Evolutionary conservation across 2,888 invertebrate genomes (phyloP).

Genomic region (Harpagoxenus sublaevis): DNA sequence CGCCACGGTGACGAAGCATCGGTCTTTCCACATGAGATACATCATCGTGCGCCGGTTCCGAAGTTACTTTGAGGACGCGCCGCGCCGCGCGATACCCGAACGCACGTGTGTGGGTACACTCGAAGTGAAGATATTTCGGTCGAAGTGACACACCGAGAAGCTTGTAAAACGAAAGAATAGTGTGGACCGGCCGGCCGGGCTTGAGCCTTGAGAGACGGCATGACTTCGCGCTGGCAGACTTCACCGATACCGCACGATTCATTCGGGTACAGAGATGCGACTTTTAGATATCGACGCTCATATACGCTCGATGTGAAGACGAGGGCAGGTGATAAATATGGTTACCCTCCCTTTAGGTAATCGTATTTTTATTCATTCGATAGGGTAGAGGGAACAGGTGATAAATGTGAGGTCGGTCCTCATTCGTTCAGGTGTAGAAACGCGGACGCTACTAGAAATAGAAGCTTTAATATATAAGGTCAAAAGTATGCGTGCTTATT

Average conservation of each 20-base stretch:
- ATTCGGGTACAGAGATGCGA: not conserved
- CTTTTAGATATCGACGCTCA: not conserved
- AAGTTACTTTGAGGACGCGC: constrained; percentile 54
- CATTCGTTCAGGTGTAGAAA: not conserved
- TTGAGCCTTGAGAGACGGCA: constrained; percentile 71
- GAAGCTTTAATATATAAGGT: not conserved
- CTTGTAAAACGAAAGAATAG: constrained; percentile 65
- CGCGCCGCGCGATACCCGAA: not conserved
- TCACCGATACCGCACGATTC: not conserved
- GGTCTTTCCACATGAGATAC: constrained; percentile 60
- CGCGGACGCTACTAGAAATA: not conserved
- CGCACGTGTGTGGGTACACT: constrained; percentile 28
- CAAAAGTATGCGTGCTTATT: not conserved
- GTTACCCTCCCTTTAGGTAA: not conserved
- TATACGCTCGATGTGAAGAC: not conserved
- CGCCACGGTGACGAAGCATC: constrained; percentile 52
- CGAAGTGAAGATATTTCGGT: constrained; percentile 80
- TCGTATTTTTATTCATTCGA: constrained; percentile 23
- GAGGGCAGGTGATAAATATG: not conserved
- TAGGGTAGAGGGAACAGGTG: not conserved
- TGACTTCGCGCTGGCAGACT: constrained; percentile 69
- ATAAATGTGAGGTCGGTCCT: not conserved
- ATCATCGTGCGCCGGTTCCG: constrained; percentile 38
- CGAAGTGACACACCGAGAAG: constrained; percentile 71
- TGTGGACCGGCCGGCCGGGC: constrained; percentile 15